phyloP scores from a whole-genome alignment of 1,140 invertebrate species.

The Medauroidea extradentata region DNA sequence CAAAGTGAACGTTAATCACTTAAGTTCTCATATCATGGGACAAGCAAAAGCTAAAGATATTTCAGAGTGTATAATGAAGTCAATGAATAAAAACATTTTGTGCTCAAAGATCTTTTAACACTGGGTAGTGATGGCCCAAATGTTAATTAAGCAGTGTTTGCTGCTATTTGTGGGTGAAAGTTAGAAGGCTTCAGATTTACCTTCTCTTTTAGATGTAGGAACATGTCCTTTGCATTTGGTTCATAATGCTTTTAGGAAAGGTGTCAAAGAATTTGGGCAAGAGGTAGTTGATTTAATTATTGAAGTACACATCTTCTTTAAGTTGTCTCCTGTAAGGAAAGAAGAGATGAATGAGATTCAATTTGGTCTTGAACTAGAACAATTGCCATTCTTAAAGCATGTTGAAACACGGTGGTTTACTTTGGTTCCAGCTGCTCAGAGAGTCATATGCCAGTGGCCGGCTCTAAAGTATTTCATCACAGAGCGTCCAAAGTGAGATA shows the following conservation, averaged over 20 bases:
- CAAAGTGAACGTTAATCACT: conserved; percentile 16
- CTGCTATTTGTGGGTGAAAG: not conserved
- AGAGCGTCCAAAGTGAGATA: not conserved
- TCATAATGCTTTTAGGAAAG: conserved; percentile 6
- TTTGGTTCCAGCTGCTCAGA: too few relatives aligned
- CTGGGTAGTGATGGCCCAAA: conserved; percentile 27
- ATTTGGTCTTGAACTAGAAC: not conserved
- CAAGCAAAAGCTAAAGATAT: conserved; percentile 17
- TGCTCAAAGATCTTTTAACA: conserved; percentile 14
- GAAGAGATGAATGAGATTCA: not conserved
- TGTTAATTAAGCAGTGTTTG: conserved; percentile 25
- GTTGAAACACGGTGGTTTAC: too few relatives aligned
- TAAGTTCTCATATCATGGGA: conserved; percentile 23
- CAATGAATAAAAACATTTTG: conserved; percentile 14
- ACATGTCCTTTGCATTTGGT: conserved; percentile 7
- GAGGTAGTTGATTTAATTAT: not conserved
- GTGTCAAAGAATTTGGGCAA: not conserved
- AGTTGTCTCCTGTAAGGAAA: too few relatives aligned
- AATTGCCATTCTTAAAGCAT: too few relatives aligned
- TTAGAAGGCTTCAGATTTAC: not conserved
- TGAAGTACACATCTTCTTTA: too few relatives aligned
- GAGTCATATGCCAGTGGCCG: too few relatives aligned
- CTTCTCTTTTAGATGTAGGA: conserved; percentile 2
- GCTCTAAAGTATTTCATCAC: too few relatives aligned
- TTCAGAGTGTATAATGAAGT: conserved; percentile 10